Evolutionary conservation across 2,888 invertebrate genomes (phyloP), one percentile per base, ranked within the genome.

Genomic region (Drosophila kuntzei): DNA sequence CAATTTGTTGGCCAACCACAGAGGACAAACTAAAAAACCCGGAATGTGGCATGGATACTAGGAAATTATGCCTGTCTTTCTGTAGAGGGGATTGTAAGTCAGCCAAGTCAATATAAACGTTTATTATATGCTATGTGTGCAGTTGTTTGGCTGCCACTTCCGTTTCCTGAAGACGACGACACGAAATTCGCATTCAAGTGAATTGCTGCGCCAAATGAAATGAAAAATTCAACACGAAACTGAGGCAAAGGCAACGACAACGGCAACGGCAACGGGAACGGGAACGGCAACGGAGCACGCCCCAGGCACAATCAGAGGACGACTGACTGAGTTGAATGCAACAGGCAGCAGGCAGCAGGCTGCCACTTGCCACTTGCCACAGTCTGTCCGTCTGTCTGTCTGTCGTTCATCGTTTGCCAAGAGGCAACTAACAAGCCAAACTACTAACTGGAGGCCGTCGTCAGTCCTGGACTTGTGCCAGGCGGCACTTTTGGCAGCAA

Each of bases 201-300:
- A 90, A 89, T 90, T 89, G 90, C 89, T 86, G 89, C 90, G 86
- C 90, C 83, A 90, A 89, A 89, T 90, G 90, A 89, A 89, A 89
- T 89, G 89, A 90, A 89, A 90, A 89, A 89, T 90, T 90, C 86
- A 89, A 83, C 87, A 87, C 80, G 87, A 81, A 79, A 68, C 72
- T 64, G 74, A 60, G 64, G 64, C 71, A 27, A 27, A 27, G 27
- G n/a, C n/a, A n/a, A n/a, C n/a, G n/a, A n/a, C n/a, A n/a, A n/a
- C n/a, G n/a, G n/a, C n/a, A n/a, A n/a, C n/a, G n/a, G n/a, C n/a
- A n/a, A n/a, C n/a, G n/a, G n/a, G n/a, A n/a, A n/a, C n/a, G n/a
- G n/a, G n/a, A n/a, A n/a, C n/a, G 64, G 64, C 71, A 27, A 27
- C 7, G 27, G 27, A 27, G 27, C 27, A 27, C 27, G 27, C 27